Percentiles rank a stretch among this genome's conserved stretches.
phyloP scores from a whole-genome alignment of 2,888 invertebrate genomes.

The Gymnocheta viridis region DNA sequence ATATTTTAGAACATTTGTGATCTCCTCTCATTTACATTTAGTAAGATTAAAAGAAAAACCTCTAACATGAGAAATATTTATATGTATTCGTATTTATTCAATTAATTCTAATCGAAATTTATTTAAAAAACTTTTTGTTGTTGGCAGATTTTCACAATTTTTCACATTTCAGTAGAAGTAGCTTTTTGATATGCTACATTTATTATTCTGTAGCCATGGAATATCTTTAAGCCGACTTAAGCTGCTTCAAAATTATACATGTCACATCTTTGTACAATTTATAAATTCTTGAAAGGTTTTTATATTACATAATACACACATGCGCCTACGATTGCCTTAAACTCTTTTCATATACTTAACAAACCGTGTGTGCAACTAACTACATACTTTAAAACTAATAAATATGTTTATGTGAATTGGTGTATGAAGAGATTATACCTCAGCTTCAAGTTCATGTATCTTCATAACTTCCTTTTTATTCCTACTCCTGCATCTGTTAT shows the following conservation, averaged over 20 bases:
- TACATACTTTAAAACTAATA: not conserved
- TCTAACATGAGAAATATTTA: too few relatives aligned
- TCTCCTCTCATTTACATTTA: too few relatives aligned
- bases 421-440: constrained; percentile 32
- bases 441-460: constrained; percentile 60
- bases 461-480: constrained; percentile 33
- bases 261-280: not conserved
- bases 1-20: too few relatives aligned
- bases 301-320: too few relatives aligned
- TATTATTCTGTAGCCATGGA: too few relatives aligned
- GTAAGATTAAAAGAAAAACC: too few relatives aligned
- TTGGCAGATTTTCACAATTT: too few relatives aligned
- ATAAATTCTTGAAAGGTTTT: not conserved
- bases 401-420: not conserved
- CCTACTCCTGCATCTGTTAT: not conserved
- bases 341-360: not conserved
- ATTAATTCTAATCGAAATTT: too few relatives aligned
- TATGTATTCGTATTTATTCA: too few relatives aligned
- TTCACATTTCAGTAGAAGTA: too few relatives aligned
- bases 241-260: not conserved
- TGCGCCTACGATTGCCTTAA: not conserved
- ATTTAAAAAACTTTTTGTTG: too few relatives aligned
- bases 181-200: too few relatives aligned
- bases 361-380: not conserved
- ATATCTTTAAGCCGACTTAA: not conserved